These are phyloP conservation scores for Philaenus spumarius DNA, from an alignment of 1,140 invertebrate genomes.

Conservation along the genomic window DNA sequence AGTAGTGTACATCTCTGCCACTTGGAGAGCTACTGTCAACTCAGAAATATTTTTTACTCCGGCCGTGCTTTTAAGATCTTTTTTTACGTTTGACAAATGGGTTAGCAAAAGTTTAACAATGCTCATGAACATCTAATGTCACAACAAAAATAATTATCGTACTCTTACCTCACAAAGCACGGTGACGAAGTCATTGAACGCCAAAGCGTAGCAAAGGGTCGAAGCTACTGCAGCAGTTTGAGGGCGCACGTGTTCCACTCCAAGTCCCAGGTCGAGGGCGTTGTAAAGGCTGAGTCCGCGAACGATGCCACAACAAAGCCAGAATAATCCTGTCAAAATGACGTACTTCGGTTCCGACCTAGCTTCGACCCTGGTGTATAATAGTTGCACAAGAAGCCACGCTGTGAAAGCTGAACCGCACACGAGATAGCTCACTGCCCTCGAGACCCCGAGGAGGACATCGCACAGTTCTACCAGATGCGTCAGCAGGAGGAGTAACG, in stretches of 20 bases:
- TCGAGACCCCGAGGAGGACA: slow-evolving; percentile 4
- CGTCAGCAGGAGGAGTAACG: slow-evolving; percentile 15
- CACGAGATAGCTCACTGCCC: neutral
- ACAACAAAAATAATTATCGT: no score
- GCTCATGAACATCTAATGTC: no score
- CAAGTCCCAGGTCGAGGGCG: slow-evolving; percentile 17
- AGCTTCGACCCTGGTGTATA: slow-evolving; percentile 18
- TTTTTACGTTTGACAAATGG: no score
- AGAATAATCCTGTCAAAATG: slow-evolving; percentile 13
- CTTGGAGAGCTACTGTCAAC: no score
- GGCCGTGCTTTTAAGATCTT: no score
- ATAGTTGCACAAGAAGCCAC: slow-evolving; percentile 14
- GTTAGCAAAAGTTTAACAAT: no score
- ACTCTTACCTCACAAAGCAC: slow-evolving; percentile 21
- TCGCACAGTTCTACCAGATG: slow-evolving; percentile 18
- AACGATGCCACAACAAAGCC: slow-evolving; percentile 17
- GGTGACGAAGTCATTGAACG: slow-evolving; percentile 20
- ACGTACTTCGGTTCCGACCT: slow-evolving; percentile 12
- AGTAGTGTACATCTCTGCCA: no score
- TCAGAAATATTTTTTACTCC: no score
- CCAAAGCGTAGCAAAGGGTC: slow-evolving; percentile 15
- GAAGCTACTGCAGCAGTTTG: slow-evolving; percentile 13
- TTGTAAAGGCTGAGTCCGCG: slow-evolving; percentile 20
- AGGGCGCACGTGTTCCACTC: slow-evolving; percentile 6
- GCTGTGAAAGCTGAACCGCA: slow-evolving; percentile 6